phyloP scores from a whole-genome alignment of 2,797 vertebrate genomes.

The Salarias fasciatus region DNA sequence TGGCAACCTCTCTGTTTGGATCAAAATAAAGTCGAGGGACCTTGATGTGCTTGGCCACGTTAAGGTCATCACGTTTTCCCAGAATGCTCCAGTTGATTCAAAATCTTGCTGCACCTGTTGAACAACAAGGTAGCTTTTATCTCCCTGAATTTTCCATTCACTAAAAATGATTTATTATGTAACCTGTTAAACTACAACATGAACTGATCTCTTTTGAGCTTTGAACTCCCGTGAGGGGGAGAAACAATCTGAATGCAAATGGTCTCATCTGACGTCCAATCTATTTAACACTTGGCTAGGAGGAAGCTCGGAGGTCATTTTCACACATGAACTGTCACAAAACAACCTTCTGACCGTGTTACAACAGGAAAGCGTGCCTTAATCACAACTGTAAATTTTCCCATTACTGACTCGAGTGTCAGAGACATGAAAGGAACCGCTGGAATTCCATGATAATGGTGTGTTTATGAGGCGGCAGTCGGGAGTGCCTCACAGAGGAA shows the following conservation, averaged over 20 bases:
- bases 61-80: conserved; percentile 1
- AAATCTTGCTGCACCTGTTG: conserved; percentile 11
- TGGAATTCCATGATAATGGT: conserved; percentile 32
- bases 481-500: conserved; percentile 8
- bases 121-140: conserved; percentile 22
- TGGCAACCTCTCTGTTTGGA: neutral
- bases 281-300: conserved; percentile 48
- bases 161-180: conserved; percentile 40
- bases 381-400: conserved; percentile 47
- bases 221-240: conserved; percentile 14
- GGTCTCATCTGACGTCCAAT: conserved; percentile 39
- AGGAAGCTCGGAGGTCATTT: conserved; percentile 8
- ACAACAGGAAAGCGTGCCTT: conserved; percentile 34
- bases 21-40: neutral
- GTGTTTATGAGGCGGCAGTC: conserved; percentile 44
- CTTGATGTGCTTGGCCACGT: neutral
- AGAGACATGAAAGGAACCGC: conserved; percentile 45
- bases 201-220: neutral
- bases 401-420: conserved; percentile 50
- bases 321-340: conserved; percentile 42
- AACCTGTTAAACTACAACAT: conserved; percentile 35
- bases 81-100: too few relatives aligned
- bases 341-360: conserved; percentile 18
- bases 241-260: conserved; percentile 53
- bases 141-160: conserved; percentile 26